phyloP scores from a whole-genome alignment of 2,113 vertebrate species.

The Daboia siamensis region DNA sequence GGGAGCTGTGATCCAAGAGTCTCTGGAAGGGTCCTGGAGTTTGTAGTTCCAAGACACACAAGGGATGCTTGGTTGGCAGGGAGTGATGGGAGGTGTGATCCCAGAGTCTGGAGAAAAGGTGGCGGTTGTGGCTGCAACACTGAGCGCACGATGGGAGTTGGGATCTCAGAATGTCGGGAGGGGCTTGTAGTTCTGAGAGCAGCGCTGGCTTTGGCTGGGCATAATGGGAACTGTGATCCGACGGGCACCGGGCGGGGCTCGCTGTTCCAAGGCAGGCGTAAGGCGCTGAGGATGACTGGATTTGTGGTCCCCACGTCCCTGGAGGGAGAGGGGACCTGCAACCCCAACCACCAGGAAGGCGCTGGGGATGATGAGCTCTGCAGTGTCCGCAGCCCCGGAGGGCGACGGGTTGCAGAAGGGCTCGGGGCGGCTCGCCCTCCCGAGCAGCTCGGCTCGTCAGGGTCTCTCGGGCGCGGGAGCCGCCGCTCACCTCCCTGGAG shows the following conservation, averaged over 20 bases:
- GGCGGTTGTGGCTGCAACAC: no score
- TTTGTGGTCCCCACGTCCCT: neutral
- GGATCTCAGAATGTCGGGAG: neutral
- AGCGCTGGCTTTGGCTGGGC: neutral
- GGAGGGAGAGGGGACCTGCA: neutral
- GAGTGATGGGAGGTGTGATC: neutral
- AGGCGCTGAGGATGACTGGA: neutral
- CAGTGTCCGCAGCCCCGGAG: neutral
- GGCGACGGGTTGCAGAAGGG: neutral
- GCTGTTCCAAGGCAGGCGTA: neutral
- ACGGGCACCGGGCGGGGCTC: neutral
- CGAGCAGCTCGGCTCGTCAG: neutral
- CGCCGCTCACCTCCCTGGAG: conserved; percentile 14
- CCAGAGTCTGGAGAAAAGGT: no score
- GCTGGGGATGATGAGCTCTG: neutral
- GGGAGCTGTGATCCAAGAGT: neutral
- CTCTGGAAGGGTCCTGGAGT: neutral
- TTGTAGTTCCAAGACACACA: neutral
- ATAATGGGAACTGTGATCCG: neutral
- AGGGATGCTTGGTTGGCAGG: no score
- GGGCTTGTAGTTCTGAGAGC: neutral
- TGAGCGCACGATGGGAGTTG: no score
- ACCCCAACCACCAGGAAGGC: neutral
- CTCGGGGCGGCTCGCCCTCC: neutral
- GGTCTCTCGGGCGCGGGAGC: neutral